Base-by-base conservation (phyloP, 2,113 vertebrate species). In the Falcunculus frontatus region DNA sequence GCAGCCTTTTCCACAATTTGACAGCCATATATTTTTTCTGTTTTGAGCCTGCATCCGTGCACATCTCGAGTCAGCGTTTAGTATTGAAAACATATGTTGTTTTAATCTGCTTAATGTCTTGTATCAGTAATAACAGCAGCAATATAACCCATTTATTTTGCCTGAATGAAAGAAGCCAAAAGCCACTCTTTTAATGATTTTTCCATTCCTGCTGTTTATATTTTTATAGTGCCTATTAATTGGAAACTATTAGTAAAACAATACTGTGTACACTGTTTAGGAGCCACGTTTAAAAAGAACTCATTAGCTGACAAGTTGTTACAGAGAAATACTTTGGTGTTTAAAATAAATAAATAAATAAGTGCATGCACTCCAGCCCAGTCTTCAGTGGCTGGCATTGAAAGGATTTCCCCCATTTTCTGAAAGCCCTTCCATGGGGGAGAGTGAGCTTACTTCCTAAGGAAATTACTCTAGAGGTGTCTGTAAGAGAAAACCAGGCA, bases 391-490 rank as follows among this genome's bases (percentile, higher is more conserved):
- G 76, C 41, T 97, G 95, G 95, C 94, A 95, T 76, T 85, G 76
- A 90, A 64, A 91, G 89, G 90, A 96, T 88, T 87, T 92, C 74
- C 76, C 72, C 69, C 3, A 1, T 96, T 96, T 96, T 93, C 94
- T 94, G 96, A 95, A 97, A 60, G 47, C 41, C 88, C 77, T 96
- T 97, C 94, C 95, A 97, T 44, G 87, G 89, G 91, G 89, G 93
- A 96, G 91, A 94, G 81, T 98, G 97, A 98, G 96, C 97, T 98
- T 97, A 98, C 97, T 98, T 98, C 98, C 97, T 98, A 93, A 98
- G 97, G 97, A 98, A 98, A 97, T 97, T 94, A 92, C 95, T 93
- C 65, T 53, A 81, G 95, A 96, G 97, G 96, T 97, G 97, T 97
- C 97, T 97, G 97, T 55, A 74, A 97, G 95, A 97, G 96, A 97